Percentiles rank a stretch among this genome's conserved stretches.
phyloP scores from a whole-genome alignment of 1,140 invertebrate genomes.

The Zaprionus lachaisei region DNA sequence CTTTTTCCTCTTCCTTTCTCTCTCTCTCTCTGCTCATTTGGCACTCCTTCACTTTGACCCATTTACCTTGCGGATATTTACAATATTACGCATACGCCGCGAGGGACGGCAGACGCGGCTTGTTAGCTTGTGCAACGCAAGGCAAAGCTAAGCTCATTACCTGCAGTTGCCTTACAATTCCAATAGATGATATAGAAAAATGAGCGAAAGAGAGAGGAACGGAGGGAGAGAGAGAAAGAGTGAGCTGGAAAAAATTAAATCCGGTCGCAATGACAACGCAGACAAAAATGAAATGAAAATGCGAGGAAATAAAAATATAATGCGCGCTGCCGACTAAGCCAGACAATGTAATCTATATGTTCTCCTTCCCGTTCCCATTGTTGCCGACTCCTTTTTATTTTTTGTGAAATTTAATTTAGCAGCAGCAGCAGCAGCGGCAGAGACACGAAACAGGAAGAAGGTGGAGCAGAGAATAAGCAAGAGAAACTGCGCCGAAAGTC shows the following conservation, averaged over 20 bases:
- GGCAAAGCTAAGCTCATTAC: conserved; percentile 71
- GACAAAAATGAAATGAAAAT: conserved; percentile 33
- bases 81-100: conserved; percentile 65
- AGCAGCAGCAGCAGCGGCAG: background rate
- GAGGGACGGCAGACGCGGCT: conserved; percentile 17
- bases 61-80: conserved; percentile 40
- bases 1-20: background rate
- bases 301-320: conserved; percentile 36
- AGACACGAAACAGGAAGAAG: conserved; percentile 3
- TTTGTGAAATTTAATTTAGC: conserved; percentile 55
- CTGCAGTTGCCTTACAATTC: conserved; percentile 63
- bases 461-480: conserved; percentile 16
- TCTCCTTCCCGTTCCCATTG: background rate
- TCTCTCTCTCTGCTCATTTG: background rate
- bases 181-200: conserved; percentile 39
- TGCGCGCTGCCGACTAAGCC: conserved; percentile 27
- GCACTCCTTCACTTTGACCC: conserved; percentile 14
- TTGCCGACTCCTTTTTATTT: conserved; percentile 24
- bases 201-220: background rate
- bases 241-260: conserved; percentile 48
- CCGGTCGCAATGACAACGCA: conserved; percentile 67
- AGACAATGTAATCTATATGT: conserved; percentile 45
- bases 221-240: background rate
- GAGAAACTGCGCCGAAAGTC: conserved; percentile 71
- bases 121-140: conserved; percentile 14